Evolutionary conservation across 2,113 vertebrate genomes (phyloP).

Genomic region (Apteryx mantelli): DNA sequence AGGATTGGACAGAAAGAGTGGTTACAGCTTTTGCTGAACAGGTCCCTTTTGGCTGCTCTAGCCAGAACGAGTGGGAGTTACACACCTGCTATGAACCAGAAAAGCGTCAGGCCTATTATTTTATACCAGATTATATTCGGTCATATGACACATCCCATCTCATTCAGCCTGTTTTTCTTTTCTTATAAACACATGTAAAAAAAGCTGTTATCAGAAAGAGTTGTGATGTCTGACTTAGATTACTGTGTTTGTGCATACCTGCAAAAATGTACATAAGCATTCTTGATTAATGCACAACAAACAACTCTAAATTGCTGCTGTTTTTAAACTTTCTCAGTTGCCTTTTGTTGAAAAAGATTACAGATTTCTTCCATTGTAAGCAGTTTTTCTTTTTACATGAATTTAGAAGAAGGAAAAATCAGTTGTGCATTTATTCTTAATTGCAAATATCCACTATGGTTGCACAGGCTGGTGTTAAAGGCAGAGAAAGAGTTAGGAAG

Average conservation of each 20-base stretch:
- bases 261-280: not conserved
- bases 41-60: not conserved
- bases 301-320: not conserved
- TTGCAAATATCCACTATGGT: not conserved
- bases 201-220: not conserved
- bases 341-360: not conserved
- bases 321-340: not conserved
- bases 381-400: not conserved
- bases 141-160: not conserved
- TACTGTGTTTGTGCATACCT: not conserved
- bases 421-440: not conserved
- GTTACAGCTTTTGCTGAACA: not conserved
- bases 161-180: not conserved
- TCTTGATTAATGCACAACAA: not conserved
- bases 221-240: no score
- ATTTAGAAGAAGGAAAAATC: not conserved
- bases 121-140: not conserved
- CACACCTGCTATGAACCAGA: not conserved
- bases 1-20: not conserved
- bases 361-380: not conserved
- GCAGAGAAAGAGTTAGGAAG: not conserved
- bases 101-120: not conserved
- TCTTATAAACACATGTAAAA: not conserved
- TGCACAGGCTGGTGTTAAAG: not conserved
- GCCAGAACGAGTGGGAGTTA: not conserved